Evolutionary conservation across 2,888 invertebrate genomes (phyloP).

Genomic region (Trachelus tabidus): DNA sequence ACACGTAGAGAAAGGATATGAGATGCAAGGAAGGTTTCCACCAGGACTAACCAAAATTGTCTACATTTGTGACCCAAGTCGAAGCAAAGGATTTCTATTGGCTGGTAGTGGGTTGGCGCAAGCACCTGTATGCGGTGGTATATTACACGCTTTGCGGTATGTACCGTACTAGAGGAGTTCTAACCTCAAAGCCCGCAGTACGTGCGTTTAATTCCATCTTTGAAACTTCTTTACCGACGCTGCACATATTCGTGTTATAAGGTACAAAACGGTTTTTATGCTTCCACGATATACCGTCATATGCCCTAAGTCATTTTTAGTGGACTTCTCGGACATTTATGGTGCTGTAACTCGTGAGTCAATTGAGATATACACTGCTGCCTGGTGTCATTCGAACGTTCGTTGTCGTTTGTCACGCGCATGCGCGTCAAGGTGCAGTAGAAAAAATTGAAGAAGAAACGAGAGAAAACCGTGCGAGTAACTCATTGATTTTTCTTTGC

Average conservation of each 20-base stretch:
- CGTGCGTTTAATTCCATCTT: background rate
- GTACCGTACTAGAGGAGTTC: conserved; percentile 12
- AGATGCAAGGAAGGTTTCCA: background rate
- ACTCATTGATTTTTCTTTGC: background rate
- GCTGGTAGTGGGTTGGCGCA: background rate
- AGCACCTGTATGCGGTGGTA: conserved; percentile 6
- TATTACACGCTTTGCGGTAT: conserved; percentile 24
- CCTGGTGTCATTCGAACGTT: background rate
- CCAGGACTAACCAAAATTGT: background rate
- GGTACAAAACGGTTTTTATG: background rate
- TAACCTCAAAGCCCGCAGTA: background rate
- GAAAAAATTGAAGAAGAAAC: background rate
- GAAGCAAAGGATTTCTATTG: conserved; percentile 43
- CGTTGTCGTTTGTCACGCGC: background rate
- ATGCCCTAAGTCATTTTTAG: background rate
- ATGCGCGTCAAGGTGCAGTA: background rate
- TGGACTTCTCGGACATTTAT: background rate
- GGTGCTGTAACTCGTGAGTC: background rate
- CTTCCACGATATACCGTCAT: background rate
- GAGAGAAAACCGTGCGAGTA: background rate
- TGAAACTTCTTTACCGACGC: background rate
- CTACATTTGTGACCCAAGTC: conserved; percentile 52
- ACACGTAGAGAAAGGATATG: background rate
- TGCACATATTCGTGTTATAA: background rate
- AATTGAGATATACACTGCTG: background rate